Evolutionary conservation across 2,113 vertebrate species (phyloP).

Genomic region (Motacilla tschutschensis): DNA sequence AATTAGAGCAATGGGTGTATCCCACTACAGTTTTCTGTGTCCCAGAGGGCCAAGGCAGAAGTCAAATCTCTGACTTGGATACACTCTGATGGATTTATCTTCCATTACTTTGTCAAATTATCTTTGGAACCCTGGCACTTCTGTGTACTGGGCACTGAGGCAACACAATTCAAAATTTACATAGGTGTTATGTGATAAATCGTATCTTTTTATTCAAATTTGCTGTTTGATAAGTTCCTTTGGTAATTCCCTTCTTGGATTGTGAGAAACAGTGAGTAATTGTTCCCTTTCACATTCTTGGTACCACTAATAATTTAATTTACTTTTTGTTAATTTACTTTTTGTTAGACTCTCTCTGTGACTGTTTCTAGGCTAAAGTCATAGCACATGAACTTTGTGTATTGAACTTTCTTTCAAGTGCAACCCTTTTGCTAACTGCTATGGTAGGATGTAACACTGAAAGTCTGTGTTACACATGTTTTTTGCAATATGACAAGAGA

Average conservation of each 20-base stretch:
- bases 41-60: neutral
- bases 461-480: neutral
- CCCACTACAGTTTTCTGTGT: neutral
- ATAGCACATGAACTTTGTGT: neutral
- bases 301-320: neutral
- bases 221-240: neutral
- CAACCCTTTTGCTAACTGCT: neutral
- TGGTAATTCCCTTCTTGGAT: neutral
- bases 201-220: neutral
- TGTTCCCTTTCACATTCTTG: neutral
- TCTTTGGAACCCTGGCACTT: neutral
- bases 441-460: neutral
- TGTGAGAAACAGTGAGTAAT: neutral
- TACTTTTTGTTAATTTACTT: neutral
- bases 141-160: neutral
- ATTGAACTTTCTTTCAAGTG: neutral
- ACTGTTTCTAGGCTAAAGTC: neutral
- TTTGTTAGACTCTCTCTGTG: neutral
- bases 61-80: neutral
- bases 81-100: neutral
- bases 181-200: neutral
- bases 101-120: neutral
- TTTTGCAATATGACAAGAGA: neutral
- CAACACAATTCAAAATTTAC: neutral
- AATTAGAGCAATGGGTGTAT: neutral